Evolutionary conservation across 23 tunicate species (phyloP), one percentile per base, ranked within the genome.

Genomic region (Diplosoma virens): DNA sequence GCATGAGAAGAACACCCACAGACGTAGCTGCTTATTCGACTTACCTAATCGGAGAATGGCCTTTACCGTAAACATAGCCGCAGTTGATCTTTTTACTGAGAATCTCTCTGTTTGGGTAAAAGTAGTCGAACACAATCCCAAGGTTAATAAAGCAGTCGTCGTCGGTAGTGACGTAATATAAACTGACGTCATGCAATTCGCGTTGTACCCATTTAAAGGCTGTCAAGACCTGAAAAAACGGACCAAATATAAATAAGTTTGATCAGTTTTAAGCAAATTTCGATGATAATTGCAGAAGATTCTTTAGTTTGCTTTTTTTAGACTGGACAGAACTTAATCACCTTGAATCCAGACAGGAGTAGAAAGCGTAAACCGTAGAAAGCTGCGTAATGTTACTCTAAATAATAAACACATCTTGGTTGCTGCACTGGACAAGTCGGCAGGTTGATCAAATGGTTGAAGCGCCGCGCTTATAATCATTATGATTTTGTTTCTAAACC

Each of bases 111-210:
- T 79, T 22, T 3, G 30, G 16, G 29, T 33, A 24, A 58, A 84
- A 80, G 46, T 90, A 84, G 22, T 90, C 86, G 74, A 54, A 80
- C 11, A 74, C 53, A 1, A 33, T 26, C 1, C 79, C 82, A 46
- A 90, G 56, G 78, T 84, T 84, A 26, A 84, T 48, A 66, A 59
- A 72, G 58, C 97, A 90, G 71, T 90, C 97, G 67, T 90, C 97
- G 72, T 90, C 97, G 4, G 90, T 84, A 17, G 90, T 79, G 60
- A 77, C 76, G 79, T 17, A 84, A 65, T 30, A 90, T n/a, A 84
- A 82, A 56, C 90, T 90, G 48, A 41, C 79, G 73, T 84, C 70
- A 47, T 90, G 86, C 9, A 75, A 9, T 20, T 74, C 47, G 18
- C 66, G 56, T 6, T 59, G 37, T 5, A 90, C 66, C 82, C 73